Percentiles rank a stretch among this genome's conserved stretches.
Conservation (phyloP, 2,797 vertebrate species). For the Eulemur rubriventer region DNA sequence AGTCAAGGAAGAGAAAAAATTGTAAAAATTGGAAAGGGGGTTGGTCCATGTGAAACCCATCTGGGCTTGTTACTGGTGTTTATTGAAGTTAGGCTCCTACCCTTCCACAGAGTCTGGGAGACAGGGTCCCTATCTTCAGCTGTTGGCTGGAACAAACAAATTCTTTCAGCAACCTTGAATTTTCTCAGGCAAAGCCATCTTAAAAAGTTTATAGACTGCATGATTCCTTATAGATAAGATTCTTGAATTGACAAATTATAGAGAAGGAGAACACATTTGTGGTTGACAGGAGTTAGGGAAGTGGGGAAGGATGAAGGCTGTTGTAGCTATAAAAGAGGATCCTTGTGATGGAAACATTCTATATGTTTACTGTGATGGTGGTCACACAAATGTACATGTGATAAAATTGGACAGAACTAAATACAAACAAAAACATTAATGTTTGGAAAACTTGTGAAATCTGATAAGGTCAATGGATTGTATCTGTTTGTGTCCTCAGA, state of each 20-base stretch:
- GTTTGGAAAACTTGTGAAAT: neutral
- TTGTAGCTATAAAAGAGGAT: neutral
- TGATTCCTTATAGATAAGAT: neutral
- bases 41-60: neutral
- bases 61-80: neutral
- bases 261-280: neutral
- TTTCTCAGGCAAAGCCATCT: neutral
- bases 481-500: too few relatives aligned
- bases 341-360: neutral
- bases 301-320: rapidly evolving
- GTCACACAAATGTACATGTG: neutral
- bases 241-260: neutral
- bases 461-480: neutral
- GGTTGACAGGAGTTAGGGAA: neutral
- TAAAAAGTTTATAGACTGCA: neutral
- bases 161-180: neutral
- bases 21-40: neutral
- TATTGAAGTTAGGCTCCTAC: neutral
- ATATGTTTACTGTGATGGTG: neutral
- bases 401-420: neutral
- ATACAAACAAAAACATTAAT: neutral
- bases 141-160: neutral
- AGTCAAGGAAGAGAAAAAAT: neutral
- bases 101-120: neutral
- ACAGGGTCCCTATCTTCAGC: neutral